A percentile compares a stretch with the other conserved stretches of the same genome.
These are phyloP conservation scores for Lithosia quadra DNA, from an alignment of 2,888 invertebrate genomes.

Conservation along the genomic window DNA sequence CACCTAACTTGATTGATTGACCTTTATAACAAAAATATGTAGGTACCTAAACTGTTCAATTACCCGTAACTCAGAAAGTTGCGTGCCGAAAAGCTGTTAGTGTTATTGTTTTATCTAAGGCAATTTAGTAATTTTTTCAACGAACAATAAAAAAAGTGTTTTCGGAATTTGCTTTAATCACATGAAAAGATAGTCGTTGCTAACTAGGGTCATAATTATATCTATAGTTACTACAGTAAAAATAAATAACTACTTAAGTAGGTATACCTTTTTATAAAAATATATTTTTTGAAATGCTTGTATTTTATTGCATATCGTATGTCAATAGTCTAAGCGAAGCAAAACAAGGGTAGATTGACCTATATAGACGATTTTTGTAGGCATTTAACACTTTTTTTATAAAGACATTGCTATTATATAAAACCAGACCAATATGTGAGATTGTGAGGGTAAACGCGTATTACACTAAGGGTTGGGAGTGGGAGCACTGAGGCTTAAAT, in stretches of 20 bases:
- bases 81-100: conserved; percentile 45
- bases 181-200: background rate
- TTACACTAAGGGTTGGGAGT: conserved; percentile 28
- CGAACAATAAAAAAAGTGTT: conserved; percentile 36
- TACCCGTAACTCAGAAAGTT: conserved; percentile 26
- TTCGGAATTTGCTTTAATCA: conserved; percentile 15
- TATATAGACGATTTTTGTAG: background rate
- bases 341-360: too few relatives aligned
- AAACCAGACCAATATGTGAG: too few relatives aligned
- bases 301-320: too few relatives aligned
- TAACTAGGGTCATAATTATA: too few relatives aligned
- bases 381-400: background rate
- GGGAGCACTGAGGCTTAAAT: conserved; percentile 34
- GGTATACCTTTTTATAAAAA: too few relatives aligned
- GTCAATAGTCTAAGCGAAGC: too few relatives aligned
- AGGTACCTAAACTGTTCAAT: background rate
- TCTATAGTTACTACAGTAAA: too few relatives aligned
- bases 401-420: background rate
- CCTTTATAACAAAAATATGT: background rate
- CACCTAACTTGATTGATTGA: too few relatives aligned
- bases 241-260: too few relatives aligned
- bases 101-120: conserved; percentile 38
- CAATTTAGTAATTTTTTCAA: conserved; percentile 44
- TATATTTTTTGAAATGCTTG: too few relatives aligned
- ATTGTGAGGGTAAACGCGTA: background rate